Base-by-base conservation (phyloP, 2,797 vertebrate genomes). In the Percopsis omiscomaycus region DNA sequence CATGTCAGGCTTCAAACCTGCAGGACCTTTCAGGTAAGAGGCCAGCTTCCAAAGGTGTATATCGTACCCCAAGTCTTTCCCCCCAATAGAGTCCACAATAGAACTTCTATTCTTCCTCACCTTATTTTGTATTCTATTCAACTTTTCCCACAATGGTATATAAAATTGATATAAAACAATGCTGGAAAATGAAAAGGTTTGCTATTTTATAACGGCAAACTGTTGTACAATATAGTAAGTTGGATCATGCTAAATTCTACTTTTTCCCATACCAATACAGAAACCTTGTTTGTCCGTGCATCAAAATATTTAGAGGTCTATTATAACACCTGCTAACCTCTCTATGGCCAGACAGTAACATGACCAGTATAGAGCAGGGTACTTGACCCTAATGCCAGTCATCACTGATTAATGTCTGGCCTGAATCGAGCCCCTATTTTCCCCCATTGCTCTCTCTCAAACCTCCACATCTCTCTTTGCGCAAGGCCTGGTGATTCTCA, bases 371-470 rank as follows among this genome's bases (percentile, higher is more conserved):
- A 80, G 64, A 68, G 42, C 53, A 66, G 8, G 27, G 55, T 49
- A 61, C 47, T 13, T 56, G 60, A 81, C 73, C 73, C 61, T 53
- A 61, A 79, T 60, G 49, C 75, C 80, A 73, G 63, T 87, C 86
- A 87, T 61, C 55, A 60, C 70, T 81, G 80, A 81, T 82, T 77
- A 84, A 81, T 74, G 78, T 81, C 76, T 77, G 69, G 68, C 78
- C 69, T 68, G 64, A 68, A 72, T 61, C 63, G 53, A 69, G 62
- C 66, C 29, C 42, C 65, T 68, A 69, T 78, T 69, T 75, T 51
- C 60, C 61, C 44, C 59, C n/a, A 59, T 55, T 65, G 65, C 76
- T 70, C 70, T 72, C 64, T 74, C 61, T 62, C 71, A 58, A 53
- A 45, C 61, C 48, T 69, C 57, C 55, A 32, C 68, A 16, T 32